Base-by-base conservation (phyloP, 2,888 invertebrate genomes). In the Quadroppia sp. region DNA sequence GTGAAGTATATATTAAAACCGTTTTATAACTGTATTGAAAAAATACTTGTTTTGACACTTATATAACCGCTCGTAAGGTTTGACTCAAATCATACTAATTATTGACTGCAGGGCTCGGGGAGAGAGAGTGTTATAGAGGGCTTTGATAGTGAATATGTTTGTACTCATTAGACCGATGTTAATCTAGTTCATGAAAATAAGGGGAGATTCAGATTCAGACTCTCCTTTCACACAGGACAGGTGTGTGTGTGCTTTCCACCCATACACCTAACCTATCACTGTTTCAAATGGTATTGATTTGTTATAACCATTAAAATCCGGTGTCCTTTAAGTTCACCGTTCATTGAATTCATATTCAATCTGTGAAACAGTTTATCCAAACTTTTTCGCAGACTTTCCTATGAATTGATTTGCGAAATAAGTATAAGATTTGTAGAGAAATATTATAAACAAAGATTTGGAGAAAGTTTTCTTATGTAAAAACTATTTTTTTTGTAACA, bases 181-280 rank as follows among this genome's bases (percentile, higher is more conserved):
- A 59, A 59, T 59, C 59, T 59, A 59, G 59, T 59, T 59, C 59
- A 59, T 32, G 32, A 25, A 15, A 59, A 28, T 15, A 13, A 28
- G n/a, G 6, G n/a, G 30, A 28, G 56, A 28, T 25, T 13, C 23
- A 23, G 30, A 28, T 25, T 17, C 17, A 59, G 30, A 53, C 56
- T 23, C 56, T 23, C n/a, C 59, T 59, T 32, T 59, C 59, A 32
- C 59, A 30, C 20, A 25, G 13, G 15, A n/a, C n/a, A 23, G 53
- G 20, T 53, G 13, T 53, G 53, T 1, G 6, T 11, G 23, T 25
- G 11, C 23, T 23, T 53, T 53, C 53, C 23, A 53, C 36, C 9
- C 36, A 50, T 50, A 50, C 20, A 53, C 20, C 23, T 25, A 23
- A 23, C 9, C 20, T 53, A 20, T 53, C 25, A 53, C 23, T 53